Evolutionary conservation across 1,140 invertebrate species (phyloP), one percentile per base, ranked within the genome.

Genomic region (Panonychus citri): DNA sequence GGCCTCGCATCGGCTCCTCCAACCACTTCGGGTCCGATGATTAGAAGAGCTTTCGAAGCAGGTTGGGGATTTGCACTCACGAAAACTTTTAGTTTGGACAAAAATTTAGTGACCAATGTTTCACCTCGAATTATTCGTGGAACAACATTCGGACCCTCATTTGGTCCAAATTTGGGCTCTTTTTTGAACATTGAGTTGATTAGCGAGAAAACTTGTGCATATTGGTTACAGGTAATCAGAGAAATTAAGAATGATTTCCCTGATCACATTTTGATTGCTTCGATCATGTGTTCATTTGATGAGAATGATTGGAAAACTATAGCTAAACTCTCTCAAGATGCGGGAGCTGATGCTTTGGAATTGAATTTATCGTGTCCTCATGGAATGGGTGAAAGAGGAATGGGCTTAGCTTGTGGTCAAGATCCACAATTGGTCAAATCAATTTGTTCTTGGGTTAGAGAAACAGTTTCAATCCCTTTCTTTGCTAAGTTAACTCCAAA

Each of bases 131-230:
- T 98, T 61, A 78, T 97, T 0, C 75, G 87, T 58, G 93, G 93
- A 15, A 82, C 81, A 4, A 95, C 90, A 0, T 87, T 87, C 3
- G 83, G 93, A 19, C 81, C 93, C 60, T 73, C 78, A 63, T 97
- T 79, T 69, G 93, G 93, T 0, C 94, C 94, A 0, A 85, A 86
- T 50, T 91, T 96, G 73, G 80, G 84, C 3, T 81, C 87, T 5
- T 98, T 96, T 69, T 71, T 98, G 0, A 98, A 98, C 66, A 97
- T 98, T 60, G 94, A 98, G 71, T 71, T 98, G 2, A 95, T 98
- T 67, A 96, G 90, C 13, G 94, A 98, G 72, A 98, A 98, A 70
- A 82, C 82, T 12, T 79, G 78, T 43, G 81, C 78, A 1, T 98
- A 96, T 68, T 98, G 94, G 94, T 81, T 85, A 55, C 70, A 77